Percentiles rank a stretch among this genome's conserved stretches.
phyloP scores from a whole-genome alignment of 1,140 invertebrate genomes.

The Steinernema feltiae region DNA sequence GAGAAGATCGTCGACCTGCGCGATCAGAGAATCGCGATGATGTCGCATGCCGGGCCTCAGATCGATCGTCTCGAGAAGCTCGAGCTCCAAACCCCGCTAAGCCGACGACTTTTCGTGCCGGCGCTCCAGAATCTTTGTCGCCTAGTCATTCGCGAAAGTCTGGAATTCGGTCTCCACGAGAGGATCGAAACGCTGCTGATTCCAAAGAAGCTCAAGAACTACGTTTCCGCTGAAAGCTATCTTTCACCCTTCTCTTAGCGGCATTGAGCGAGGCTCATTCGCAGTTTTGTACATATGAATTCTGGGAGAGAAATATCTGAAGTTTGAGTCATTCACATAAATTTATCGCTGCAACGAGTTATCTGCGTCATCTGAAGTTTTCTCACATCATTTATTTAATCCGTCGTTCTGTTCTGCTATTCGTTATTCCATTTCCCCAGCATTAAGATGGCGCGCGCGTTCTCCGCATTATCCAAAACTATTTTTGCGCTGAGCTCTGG shows the following conservation, averaged over 20 bases:
- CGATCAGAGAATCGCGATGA: not conserved
- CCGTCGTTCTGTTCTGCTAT: not conserved
- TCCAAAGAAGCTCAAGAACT: not conserved
- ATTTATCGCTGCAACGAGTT: not conserved
- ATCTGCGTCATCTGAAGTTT: not conserved
- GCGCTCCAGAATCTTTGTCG: not conserved
- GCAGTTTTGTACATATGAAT: not conserved
- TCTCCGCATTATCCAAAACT: constrained; percentile 17
- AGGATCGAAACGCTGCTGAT: not conserved
- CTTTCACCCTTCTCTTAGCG: not conserved
- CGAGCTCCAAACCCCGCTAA: not conserved
- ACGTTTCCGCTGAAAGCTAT: not conserved
- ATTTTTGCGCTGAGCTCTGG: constrained; percentile 53
- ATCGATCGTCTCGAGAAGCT: not conserved
- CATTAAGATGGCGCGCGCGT: constrained; percentile 19
- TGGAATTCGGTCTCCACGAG: not conserved
- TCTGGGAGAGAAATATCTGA: not conserved
- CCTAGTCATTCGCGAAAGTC: not conserved
- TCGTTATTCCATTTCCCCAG: constrained; percentile 1
- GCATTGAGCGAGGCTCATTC: not conserved
- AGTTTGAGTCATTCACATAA: not conserved
- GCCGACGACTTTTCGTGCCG: not conserved
- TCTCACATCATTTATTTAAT: not conserved
- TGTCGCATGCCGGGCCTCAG: not conserved
- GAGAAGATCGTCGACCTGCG: not conserved